phyloP scores from a whole-genome alignment of 2,113 vertebrate species.

The Furnarius figulus region DNA sequence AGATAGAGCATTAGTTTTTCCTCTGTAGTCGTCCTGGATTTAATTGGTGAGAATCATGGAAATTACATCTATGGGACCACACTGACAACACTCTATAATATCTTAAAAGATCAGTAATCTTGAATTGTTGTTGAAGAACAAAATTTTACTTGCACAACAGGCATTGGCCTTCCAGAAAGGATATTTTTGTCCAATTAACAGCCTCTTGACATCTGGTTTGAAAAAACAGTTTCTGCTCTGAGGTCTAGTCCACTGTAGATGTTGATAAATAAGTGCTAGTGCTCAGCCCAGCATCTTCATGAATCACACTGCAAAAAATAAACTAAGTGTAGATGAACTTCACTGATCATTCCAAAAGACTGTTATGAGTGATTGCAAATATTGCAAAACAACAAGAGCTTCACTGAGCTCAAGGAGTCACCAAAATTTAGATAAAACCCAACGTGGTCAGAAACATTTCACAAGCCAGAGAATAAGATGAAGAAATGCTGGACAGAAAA shows the following conservation, averaged over 20 bases:
- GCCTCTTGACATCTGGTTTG: not conserved
- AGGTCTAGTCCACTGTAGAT: not conserved
- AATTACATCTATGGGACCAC: not conserved
- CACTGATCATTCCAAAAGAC: not conserved
- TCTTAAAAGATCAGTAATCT: not conserved
- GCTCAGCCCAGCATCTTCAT: not conserved
- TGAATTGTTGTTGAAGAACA: not conserved
- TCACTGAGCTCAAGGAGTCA: not conserved
- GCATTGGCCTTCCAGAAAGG: not conserved
- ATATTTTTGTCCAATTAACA: not conserved
- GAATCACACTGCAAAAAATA: not conserved
- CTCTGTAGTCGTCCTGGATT: not conserved
- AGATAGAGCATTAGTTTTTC: not conserved
- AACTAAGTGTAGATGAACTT: not conserved
- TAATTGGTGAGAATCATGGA: not conserved
- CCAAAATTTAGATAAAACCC: not conserved
- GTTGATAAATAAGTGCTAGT: conserved; percentile 2
- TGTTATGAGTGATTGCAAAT: not conserved
- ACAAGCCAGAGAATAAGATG: not conserved
- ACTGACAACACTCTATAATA: not conserved
- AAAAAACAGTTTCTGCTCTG: not conserved
- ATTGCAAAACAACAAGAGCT: not conserved
- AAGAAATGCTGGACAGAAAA: not conserved
- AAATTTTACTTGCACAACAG: not conserved
- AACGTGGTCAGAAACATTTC: not conserved